These are phyloP conservation scores for Dolichoris vasculosae DNA, from an alignment of 1,140 invertebrate genomes.

Conservation along the genomic window DNA sequence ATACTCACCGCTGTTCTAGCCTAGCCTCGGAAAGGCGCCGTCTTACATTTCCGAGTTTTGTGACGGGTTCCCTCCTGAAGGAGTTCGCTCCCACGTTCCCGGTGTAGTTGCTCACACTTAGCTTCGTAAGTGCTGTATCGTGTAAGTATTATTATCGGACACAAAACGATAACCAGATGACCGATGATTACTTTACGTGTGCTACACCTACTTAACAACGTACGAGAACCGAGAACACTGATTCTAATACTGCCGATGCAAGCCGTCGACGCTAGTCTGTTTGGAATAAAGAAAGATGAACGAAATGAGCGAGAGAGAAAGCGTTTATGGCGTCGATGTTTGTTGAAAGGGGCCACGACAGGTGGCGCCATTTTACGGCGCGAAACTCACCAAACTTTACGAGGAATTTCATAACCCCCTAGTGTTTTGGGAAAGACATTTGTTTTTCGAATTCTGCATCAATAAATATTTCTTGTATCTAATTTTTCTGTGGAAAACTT, in stretches of 20 bases:
- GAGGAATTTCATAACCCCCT: neutral
- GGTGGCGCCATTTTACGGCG: neutral
- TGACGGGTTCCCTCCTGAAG: no score
- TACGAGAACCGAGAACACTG: constrained; percentile 1
- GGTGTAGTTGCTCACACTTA: no score
- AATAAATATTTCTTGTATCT: no score
- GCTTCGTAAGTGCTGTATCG: no score
- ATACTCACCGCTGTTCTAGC: constrained; percentile 32
- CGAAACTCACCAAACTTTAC: neutral
- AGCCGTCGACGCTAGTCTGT: neutral
- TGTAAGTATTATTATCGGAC: neutral
- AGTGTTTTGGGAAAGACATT: no score
- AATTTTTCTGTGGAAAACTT: no score
- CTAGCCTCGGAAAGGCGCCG: neutral
- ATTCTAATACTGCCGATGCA: neutral
- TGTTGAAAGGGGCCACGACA: neutral
- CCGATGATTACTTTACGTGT: neutral
- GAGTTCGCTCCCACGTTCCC: neutral
- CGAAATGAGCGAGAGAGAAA: constrained; percentile 6
- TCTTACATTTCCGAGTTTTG: constrained; percentile 3
- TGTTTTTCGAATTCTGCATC: no score
- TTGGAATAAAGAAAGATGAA: neutral
- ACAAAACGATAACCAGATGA: neutral
- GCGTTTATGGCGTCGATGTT: constrained; percentile 35
- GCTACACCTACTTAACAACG: neutral